These are phyloP conservation scores for Ips nitidus DNA, from an alignment of 1,140 invertebrate genomes.

Conservation along the genomic window DNA sequence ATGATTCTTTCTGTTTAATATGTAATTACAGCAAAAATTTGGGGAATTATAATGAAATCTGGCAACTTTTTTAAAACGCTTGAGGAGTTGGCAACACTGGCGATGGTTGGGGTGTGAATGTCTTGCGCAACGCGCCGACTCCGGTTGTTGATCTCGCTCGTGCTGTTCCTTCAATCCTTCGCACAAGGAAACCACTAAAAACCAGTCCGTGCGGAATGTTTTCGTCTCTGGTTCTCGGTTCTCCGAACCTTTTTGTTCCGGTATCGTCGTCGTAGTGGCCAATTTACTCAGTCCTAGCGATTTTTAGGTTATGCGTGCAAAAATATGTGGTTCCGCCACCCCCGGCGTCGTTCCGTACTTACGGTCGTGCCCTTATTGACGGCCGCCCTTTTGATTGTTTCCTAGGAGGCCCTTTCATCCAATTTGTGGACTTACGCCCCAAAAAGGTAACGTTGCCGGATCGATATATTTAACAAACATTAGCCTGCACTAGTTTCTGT, in stretches of 20 bases:
- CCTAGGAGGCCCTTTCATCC: not conserved
- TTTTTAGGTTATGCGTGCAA: not conserved
- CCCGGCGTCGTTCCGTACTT: not conserved
- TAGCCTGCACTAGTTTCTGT: not conserved
- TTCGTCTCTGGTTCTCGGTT: slow-evolving; percentile 2
- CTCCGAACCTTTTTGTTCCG: slow-evolving; percentile 3
- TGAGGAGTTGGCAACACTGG: too few relatives aligned
- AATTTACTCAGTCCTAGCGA: not conserved
- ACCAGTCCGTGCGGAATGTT: slow-evolving; percentile 12
- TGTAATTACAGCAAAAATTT: too few relatives aligned
- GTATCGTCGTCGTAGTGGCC: slow-evolving; percentile 1
- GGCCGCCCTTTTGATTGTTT: not conserved
- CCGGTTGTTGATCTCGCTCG: slow-evolving; percentile 22
- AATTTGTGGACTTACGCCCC: slow-evolving; percentile 9
- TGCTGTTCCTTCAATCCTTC: not conserved
- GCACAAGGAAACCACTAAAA: slow-evolving; percentile 14
- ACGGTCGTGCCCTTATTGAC: slow-evolving; percentile 9
- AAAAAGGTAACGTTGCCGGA: slow-evolving; percentile 3
- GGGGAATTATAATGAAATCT: too few relatives aligned
- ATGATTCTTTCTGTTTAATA: too few relatives aligned
- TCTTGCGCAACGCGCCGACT: slow-evolving; percentile 16
- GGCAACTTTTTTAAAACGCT: too few relatives aligned
- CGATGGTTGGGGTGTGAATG: slow-evolving; percentile 6
- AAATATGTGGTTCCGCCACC: slow-evolving; percentile 3
- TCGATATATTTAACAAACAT: slow-evolving; percentile 10